These are phyloP conservation scores for Pelochelys cantorii DNA, from an alignment of 2,797 vertebrate genomes.

Conservation along the genomic window DNA sequence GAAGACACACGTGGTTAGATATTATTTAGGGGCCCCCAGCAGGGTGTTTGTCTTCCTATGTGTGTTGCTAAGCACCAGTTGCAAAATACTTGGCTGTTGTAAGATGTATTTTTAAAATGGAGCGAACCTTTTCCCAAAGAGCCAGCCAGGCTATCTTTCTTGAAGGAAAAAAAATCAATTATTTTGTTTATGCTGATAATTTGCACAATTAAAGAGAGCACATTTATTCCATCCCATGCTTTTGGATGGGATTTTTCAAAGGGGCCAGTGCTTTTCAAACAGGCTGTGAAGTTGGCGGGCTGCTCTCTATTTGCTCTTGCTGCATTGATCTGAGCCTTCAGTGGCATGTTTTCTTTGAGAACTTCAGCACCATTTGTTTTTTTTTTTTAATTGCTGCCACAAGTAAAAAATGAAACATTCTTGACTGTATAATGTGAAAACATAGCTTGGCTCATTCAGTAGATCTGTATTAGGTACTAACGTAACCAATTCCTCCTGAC, in stretches of 20 bases:
- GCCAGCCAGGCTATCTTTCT: neutral
- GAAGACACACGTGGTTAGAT: neutral
- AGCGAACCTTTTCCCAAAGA: neutral
- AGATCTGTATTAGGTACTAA: fast-evolving
- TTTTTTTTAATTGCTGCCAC: neutral
- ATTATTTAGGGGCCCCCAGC: conserved; percentile 2
- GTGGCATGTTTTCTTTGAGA: conserved; percentile 56
- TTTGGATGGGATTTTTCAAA: conserved; percentile 21
- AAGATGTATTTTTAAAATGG: neutral
- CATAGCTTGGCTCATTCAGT: neutral
- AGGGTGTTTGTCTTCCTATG: neutral
- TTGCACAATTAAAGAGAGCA: neutral
- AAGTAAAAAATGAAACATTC: conserved; percentile 54
- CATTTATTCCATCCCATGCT: conserved; percentile 1
- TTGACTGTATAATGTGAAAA: conserved; percentile 34
- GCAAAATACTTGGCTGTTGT: neutral
- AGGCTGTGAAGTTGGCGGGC: conserved; percentile 29
- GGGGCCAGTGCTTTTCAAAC: conserved; percentile 31
- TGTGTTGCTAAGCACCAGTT: neutral
- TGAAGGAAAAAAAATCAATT: conserved; percentile 45
- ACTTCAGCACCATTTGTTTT: conserved; percentile 23
- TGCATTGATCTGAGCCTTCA: conserved; percentile 37
- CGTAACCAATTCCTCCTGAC: fast-evolving
- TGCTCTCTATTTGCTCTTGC: conserved; percentile 38
- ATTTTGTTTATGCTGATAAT: conserved; percentile 5